Base-by-base conservation (phyloP, 2,888 invertebrate species). In the Drosophila tripunctata region DNA sequence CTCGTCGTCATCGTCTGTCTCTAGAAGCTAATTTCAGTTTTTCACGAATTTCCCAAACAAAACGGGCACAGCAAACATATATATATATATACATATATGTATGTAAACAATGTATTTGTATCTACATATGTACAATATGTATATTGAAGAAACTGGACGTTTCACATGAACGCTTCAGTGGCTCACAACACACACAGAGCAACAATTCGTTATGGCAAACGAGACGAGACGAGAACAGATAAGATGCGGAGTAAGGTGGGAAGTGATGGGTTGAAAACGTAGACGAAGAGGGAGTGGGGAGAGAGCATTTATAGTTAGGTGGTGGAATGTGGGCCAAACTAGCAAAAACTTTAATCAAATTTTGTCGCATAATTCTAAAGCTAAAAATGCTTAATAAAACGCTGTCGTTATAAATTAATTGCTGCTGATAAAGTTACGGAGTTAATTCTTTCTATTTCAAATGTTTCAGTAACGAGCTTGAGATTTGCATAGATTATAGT, bases 91-190 rank as follows among this genome's bases (percentile, higher is more conserved):
- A 38, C n/a, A 41, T 2, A 47, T 7, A 43, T 19, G 36, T 2
- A 47, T 7, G 36, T 19, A n/a, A 17, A 10, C n/a, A 12, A 40
- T 22, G 21, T 10, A 27, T 27, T 8, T 27, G 27, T 22, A 40
- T 41, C 12, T 33, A 30, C n/a, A 22, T 15, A 7, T 35, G 17
- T 56, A 38, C 27, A n/a, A 56, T 43, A 12, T 19, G 30, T 61
- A 48, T 58, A 51, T 47, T 71, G 76, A 70, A 85, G 80, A 74
- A 89, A 89, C 89, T 88, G 88, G 89, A 89, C 89, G 89, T 87
- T 89, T 83, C 72, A 84, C 89, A 87, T 89, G 89, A 89, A 89
- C 88, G 89, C 89, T 87, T 79, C 88, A 69, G 74, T 89, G 88
- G 80, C 81, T 88, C 80, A 62, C 27, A 27, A 58, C 67, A 65